These are phyloP conservation scores for Muscicapa comitata DNA, from an alignment of 2,797 vertebrate genomes.

Conservation along the genomic window DNA sequence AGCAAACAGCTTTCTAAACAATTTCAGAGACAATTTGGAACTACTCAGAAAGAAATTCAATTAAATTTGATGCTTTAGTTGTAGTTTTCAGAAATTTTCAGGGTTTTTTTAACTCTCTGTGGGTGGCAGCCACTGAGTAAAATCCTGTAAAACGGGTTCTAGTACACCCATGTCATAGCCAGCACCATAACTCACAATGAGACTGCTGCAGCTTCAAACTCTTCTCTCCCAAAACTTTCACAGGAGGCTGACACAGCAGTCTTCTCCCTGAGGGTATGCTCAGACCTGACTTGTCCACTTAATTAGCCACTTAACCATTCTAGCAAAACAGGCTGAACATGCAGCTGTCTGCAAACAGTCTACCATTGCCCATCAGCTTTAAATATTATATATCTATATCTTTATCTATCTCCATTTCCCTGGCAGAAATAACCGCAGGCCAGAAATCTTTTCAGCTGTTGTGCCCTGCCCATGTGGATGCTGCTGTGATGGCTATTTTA, in stretches of 20 bases:
- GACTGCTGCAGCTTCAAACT: neutral
- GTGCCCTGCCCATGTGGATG: neutral
- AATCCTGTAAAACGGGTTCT: constrained; percentile 8
- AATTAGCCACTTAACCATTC: constrained; percentile 57
- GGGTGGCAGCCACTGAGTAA: neutral
- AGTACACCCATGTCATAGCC: neutral
- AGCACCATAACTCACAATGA: neutral
- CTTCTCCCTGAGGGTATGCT: neutral
- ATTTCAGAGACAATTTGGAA: constrained; percentile 15
- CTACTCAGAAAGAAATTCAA: neutral
- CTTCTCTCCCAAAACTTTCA: constrained; percentile 4
- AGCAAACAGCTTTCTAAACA: neutral
- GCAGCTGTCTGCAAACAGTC: constrained; percentile 10
- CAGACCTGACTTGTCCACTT: constrained; percentile 42
- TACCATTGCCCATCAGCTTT: constrained; percentile 11
- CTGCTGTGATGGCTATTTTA: neutral
- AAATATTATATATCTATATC: neutral
- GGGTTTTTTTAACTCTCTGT: neutral
- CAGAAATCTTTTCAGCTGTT: constrained; percentile 21
- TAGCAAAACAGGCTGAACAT: constrained; percentile 25
- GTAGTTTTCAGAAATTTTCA: constrained; percentile 6
- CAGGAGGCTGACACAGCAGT: neutral
- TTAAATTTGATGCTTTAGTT: neutral
- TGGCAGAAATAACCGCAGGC: neutral
- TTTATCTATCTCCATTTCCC: constrained; percentile 32